Evolutionary conservation across 2,888 invertebrate genomes (phyloP).

Genomic region (Adela reaumurella): DNA sequence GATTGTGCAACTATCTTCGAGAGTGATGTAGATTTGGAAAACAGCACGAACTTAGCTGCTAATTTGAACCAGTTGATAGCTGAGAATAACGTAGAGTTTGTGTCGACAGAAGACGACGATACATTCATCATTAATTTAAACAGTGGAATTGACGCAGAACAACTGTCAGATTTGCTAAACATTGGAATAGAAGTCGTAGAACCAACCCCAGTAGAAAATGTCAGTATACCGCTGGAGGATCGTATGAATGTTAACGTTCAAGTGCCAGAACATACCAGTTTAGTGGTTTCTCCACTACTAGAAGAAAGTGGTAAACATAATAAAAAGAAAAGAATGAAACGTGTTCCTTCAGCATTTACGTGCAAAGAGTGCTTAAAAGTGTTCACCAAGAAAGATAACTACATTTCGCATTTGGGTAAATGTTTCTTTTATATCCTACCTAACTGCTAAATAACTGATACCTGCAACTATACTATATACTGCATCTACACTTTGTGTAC

Average conservation of each 20-base stretch:
- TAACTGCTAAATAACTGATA: too few species aligned
- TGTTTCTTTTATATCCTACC: too few species aligned
- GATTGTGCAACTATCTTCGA: slow-evolving; percentile 49
- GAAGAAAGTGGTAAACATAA: too few species aligned
- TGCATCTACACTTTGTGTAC: too few species aligned
- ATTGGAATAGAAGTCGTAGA: slow-evolving; percentile 25
- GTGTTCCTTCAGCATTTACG: slow-evolving; percentile 20
- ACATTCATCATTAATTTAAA: slow-evolving; percentile 47
- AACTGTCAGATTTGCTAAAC: slow-evolving; percentile 43
- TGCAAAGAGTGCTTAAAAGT: slow-evolving; percentile 37
- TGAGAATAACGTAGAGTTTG: slow-evolving; percentile 43
- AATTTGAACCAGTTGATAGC: slow-evolving; percentile 47
- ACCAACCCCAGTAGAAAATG: too few species aligned
- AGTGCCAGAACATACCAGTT: too few species aligned
- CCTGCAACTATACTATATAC: too few species aligned
- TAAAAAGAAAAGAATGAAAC: slow-evolving; percentile 1
- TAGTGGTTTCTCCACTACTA: too few species aligned
- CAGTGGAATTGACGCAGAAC: slow-evolving; percentile 43
- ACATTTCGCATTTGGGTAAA: slow-evolving; percentile 41
- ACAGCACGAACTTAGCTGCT: slow-evolving; percentile 40
- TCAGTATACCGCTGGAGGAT: too few species aligned
- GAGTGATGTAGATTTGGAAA: slow-evolving; percentile 45
- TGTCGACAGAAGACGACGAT: slow-evolving; percentile 46
- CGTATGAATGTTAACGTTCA: too few species aligned
- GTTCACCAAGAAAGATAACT: slow-evolving; percentile 39